phyloP scores from a whole-genome alignment of 2,797 vertebrate genomes.

The Yasuhikotakia modesta region DNA sequence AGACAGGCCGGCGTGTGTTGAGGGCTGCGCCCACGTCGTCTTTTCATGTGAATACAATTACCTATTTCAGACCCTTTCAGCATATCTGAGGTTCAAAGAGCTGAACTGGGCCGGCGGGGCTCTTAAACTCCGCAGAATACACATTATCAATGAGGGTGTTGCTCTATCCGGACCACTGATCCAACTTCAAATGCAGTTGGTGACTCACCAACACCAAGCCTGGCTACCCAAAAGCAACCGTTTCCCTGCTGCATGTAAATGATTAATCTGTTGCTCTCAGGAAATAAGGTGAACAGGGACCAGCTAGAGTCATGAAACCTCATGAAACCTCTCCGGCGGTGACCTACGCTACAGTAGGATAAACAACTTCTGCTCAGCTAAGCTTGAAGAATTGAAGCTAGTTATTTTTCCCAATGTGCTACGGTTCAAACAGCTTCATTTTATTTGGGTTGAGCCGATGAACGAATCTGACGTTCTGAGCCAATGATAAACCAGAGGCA shows the following conservation, averaged over 20 bases:
- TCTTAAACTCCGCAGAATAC: constrained; percentile 29
- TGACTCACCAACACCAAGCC: no score
- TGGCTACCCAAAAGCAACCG: background rate
- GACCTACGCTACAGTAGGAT: background rate
- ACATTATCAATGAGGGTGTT: constrained; percentile 30
- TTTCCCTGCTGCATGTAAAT: background rate
- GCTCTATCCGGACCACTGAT: constrained; percentile 20
- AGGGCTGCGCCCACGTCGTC: background rate
- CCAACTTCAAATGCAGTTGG: constrained; percentile 36
- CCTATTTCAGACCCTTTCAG: constrained; percentile 8
- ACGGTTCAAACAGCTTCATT: constrained; percentile 18
- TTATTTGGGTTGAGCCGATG: background rate
- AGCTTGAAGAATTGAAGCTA: background rate
- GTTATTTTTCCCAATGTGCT: constrained; percentile 16
- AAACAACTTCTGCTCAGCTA: background rate
- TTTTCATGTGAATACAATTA: constrained; percentile 28
- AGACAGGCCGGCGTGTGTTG: background rate
- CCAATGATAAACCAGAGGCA: constrained; percentile 13
- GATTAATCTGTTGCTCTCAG: constrained; percentile 12
- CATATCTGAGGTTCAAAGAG: constrained; percentile 23
- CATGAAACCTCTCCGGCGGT: no score
- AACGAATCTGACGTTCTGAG: background rate
- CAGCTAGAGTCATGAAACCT: background rate
- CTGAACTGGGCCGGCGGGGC: background rate
- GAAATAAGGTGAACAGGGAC: background rate